Conservation (phyloP, 2,113 vertebrate species). For the Nibea albiflora region DNA sequence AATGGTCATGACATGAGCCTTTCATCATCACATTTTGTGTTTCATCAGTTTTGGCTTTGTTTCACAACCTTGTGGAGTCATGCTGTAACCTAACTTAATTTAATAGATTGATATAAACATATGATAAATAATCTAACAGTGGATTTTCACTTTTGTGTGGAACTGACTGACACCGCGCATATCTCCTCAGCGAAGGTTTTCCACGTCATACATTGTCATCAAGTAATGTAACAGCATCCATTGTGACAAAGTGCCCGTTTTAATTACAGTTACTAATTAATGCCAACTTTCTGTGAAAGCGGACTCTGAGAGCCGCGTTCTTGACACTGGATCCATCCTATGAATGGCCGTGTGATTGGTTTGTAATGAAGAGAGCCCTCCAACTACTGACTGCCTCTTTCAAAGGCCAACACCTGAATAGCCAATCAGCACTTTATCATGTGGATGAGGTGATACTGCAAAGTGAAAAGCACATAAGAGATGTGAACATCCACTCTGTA, state of each 20-base stretch:
- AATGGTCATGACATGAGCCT: not conserved
- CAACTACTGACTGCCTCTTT: constrained; percentile 50
- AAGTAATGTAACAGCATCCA: constrained; percentile 39
- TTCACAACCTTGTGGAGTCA: not conserved
- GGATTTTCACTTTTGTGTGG: not conserved
- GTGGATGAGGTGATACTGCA: constrained; percentile 41
- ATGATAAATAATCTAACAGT: not conserved
- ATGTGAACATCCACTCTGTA: constrained; percentile 21
- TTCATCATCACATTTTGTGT: not conserved
- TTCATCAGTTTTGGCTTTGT: constrained; percentile 14
- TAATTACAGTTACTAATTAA: constrained; percentile 68
- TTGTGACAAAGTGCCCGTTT: constrained; percentile 59
- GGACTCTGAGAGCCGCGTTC: constrained; percentile 46
- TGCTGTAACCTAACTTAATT: not conserved
- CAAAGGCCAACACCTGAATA: constrained; percentile 65
- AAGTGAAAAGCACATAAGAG: constrained; percentile 29
- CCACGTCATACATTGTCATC: constrained; percentile 48
- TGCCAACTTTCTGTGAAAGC: constrained; percentile 51
- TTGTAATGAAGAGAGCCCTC: constrained; percentile 73
- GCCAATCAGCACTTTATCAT: constrained; percentile 61
- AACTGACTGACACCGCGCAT: constrained; percentile 25
- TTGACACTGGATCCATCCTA: constrained; percentile 61
- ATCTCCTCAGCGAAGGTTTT: constrained; percentile 33
- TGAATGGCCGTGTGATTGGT: constrained; percentile 69
- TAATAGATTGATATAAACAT: not conserved